phyloP scores from a whole-genome alignment of 2,888 invertebrate genomes.

The Limnephilus auricula region DNA sequence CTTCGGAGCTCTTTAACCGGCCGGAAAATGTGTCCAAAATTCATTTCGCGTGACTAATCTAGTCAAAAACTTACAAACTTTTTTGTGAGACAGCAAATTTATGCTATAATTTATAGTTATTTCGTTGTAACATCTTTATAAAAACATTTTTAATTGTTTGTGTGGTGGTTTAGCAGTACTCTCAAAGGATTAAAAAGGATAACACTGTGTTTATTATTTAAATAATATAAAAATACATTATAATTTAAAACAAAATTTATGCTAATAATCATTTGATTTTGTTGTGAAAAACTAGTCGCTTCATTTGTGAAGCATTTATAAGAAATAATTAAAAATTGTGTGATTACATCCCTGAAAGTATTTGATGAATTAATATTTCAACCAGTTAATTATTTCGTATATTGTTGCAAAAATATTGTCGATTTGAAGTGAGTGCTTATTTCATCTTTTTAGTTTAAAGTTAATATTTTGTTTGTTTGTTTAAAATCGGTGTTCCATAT shows the following conservation, averaged over 20 bases:
- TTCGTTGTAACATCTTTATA: neutral
- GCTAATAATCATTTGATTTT: neutral
- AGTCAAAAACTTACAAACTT: neutral
- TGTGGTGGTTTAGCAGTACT: neutral
- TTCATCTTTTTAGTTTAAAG: neutral
- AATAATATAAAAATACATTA: neutral
- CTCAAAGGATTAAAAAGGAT: neutral
- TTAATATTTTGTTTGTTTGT: neutral
- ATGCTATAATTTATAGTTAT: neutral
- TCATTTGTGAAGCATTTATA: too few species aligned
- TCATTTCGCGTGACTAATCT: neutral
- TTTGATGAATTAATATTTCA: neutral
- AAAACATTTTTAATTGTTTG: neutral
- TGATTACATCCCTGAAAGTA: neutral
- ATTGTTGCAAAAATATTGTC: neutral
- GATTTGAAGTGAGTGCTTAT: neutral
- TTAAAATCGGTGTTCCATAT: neutral
- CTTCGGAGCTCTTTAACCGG: neutral
- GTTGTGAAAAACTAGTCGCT: neutral
- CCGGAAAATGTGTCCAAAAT: neutral
- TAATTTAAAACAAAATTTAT: neutral
- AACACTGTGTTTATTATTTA: neutral
- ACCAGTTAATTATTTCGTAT: neutral
- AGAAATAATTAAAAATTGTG: neutral
- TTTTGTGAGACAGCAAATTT: neutral